These are phyloP conservation scores for Neoarius graeffei DNA, from an alignment of 2,113 vertebrate genomes.

Conservation along the genomic window DNA sequence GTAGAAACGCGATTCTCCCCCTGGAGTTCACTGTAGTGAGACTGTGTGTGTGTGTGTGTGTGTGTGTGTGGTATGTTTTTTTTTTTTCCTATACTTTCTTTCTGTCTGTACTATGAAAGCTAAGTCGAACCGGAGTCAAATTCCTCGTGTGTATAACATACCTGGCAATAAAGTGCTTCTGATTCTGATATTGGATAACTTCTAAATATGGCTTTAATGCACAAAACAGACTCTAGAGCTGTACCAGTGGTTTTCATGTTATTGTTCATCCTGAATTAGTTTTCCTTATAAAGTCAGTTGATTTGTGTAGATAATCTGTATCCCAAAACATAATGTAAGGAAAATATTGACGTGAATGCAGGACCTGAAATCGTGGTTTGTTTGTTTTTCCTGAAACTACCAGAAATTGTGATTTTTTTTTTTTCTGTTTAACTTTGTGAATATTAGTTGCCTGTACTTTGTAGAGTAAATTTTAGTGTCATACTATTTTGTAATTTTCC, in stretches of 20 bases:
- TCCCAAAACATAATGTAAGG: neutral
- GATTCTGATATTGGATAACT: neutral
- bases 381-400: neutral
- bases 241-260: neutral
- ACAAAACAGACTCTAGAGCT: neutral
- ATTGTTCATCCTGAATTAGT: neutral
- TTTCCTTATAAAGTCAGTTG: neutral
- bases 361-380: slow-evolving; percentile 1
- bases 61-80: no score
- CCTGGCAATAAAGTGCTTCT: no score
- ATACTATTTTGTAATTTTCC: no score
- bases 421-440: neutral
- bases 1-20: no score
- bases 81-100: no score
- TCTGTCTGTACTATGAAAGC: no score
- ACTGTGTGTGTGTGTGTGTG: no score
- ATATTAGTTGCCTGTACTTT: neutral
- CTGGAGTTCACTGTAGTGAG: no score
- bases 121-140: no score
- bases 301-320: neutral
- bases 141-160: no score
- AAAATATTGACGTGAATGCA: neutral
- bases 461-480: no score
- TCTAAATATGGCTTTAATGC: neutral
- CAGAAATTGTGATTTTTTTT: neutral